Evolutionary conservation across 53 echinoderm and acorn worm species (phyloP).

Genomic region (Hippasteria phrygiana): DNA sequence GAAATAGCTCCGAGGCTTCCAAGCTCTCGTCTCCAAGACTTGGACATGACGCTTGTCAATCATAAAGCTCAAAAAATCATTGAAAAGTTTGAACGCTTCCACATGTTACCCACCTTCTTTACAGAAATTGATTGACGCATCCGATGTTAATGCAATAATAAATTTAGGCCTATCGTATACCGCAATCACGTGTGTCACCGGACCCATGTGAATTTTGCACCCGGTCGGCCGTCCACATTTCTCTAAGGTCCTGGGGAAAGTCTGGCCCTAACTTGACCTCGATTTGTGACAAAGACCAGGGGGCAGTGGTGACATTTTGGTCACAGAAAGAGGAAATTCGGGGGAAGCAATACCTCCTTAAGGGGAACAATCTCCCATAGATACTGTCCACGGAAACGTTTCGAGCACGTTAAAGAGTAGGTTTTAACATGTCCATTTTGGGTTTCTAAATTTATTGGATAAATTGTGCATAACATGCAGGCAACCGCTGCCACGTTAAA

Average conservation of each 20-base stretch:
- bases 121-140: conserved; percentile 23
- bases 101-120: conserved; percentile 2
- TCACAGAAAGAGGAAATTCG: conserved; percentile 5
- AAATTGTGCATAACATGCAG: too few species aligned
- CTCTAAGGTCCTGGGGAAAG: neutral
- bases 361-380: neutral
- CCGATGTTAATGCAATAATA: neutral
- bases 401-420: conserved; percentile 4
- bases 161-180: too few species aligned
- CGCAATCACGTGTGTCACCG: conserved; percentile 15
- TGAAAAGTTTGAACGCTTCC: neutral
- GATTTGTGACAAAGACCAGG: conserved; percentile 8
- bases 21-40: neutral
- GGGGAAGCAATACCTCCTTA: conserved; percentile 12
- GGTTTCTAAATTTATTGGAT: too few species aligned
- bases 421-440: too few species aligned
- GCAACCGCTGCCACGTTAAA: too few species aligned
- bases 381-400: neutral
- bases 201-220: neutral
- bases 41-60: neutral
- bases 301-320: conserved; percentile 31
- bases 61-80: neutral
- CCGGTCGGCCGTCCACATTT: conserved; percentile 4
- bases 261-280: neutral
- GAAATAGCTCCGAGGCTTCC: neutral